Evolutionary conservation across 2,888 invertebrate species (phyloP).

Genomic region (Helicoverpa assulta): DNA sequence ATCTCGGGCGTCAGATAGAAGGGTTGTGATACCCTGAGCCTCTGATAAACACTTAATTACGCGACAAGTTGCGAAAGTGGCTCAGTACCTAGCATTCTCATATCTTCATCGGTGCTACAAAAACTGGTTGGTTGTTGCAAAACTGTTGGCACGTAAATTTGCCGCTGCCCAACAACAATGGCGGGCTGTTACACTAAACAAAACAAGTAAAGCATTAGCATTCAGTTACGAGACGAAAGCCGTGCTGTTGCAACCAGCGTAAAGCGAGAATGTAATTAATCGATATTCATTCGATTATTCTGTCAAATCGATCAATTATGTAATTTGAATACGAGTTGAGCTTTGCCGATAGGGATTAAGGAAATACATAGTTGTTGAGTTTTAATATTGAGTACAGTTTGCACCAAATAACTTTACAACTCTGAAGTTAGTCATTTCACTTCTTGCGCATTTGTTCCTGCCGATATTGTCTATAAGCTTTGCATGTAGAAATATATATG

Average conservation of each 20-base stretch:
- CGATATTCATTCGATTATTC: conserved; percentile 67
- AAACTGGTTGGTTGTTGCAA: conserved; percentile 82
- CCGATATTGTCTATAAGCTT: too few relatives aligned
- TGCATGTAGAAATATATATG: too few relatives aligned
- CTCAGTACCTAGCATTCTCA: conserved; percentile 69
- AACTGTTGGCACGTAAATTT: conserved; percentile 76
- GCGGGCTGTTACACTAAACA: conserved; percentile 80
- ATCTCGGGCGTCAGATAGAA: conserved; percentile 73
- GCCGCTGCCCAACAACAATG: conserved; percentile 77
- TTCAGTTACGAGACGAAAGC: conserved; percentile 64
- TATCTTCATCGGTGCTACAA: conserved; percentile 83
- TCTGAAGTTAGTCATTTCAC: too few relatives aligned
- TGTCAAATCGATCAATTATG: conserved; percentile 71
- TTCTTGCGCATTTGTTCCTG: too few relatives aligned
- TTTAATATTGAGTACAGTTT: conserved; percentile 17
- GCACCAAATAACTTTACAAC: too few relatives aligned
- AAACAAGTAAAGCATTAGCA: conserved; percentile 80
- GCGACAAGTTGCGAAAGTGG: conserved; percentile 70
- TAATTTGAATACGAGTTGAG: conserved; percentile 56
- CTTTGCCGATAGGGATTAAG: conserved; percentile 22
- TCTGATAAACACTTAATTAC: conserved; percentile 71
- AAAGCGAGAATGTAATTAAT: conserved; percentile 71
- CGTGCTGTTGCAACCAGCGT: conserved; percentile 58
- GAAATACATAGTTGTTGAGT: conserved; percentile 36
- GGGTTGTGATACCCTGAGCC: conserved; percentile 66